phyloP scores from a whole-genome alignment of 2,888 invertebrate genomes.

The Dolichopus griseipennis region DNA sequence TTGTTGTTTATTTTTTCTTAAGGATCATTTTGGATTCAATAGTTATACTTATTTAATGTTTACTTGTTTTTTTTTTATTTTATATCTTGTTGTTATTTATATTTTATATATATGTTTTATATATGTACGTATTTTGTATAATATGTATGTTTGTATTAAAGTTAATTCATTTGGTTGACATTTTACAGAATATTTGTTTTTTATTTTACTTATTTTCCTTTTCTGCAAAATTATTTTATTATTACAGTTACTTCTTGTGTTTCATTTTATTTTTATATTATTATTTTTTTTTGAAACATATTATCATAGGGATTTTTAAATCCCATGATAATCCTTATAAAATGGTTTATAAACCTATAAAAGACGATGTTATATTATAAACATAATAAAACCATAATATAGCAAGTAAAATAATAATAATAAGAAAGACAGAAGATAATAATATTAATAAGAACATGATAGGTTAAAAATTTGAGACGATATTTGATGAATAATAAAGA shows the following conservation, averaged over 20 bases:
- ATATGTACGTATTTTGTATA: too few relatives aligned
- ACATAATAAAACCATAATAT: too few relatives aligned
- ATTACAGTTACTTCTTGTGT: too few relatives aligned
- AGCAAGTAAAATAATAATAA: too few relatives aligned
- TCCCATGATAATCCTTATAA: neutral
- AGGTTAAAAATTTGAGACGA: too few relatives aligned
- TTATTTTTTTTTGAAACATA: neutral
- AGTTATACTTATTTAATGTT: neutral
- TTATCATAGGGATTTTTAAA: neutral
- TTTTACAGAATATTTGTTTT: neutral
- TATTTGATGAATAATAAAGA: too few relatives aligned
- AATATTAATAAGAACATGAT: too few relatives aligned
- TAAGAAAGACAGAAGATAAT: too few relatives aligned
- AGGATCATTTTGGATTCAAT: neutral
- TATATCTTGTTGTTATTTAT: neutral
- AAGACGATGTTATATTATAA: neutral
- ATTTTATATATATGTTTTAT: neutral
- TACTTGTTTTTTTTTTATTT: neutral
- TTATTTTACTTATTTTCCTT: neutral
- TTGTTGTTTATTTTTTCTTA: neutral
- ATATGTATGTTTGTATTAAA: neutral
- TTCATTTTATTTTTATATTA: too few relatives aligned
- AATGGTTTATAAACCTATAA: neutral
- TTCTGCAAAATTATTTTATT: neutral
- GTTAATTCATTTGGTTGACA: neutral